A percentile compares a stretch with the other conserved stretches of the same genome.
Evolutionary conservation across 92 coral and sea anemone species (phyloP).

Genomic region (Parazoanthus darwini): DNA sequence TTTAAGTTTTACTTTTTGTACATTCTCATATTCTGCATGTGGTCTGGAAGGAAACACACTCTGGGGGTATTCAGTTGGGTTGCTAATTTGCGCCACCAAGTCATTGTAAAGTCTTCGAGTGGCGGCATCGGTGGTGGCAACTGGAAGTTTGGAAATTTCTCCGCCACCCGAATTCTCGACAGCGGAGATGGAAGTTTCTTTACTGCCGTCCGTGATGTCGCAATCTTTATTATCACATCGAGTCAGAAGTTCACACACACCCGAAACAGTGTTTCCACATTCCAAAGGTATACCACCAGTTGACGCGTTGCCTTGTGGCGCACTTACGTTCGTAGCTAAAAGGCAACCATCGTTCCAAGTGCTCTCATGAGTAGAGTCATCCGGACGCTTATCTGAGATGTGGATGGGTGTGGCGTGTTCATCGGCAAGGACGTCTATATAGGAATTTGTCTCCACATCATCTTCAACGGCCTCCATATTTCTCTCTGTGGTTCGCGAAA

Average conservation of each 20-base stretch:
- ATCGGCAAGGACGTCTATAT: constrained; percentile 71
- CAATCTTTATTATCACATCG: neutral
- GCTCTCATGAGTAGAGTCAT: constrained; percentile 13
- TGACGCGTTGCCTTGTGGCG: neutral
- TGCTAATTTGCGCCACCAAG: constrained; percentile 61
- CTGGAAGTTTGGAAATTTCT: constrained; percentile 4
- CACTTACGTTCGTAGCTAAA: neutral
- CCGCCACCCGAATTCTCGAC: neutral
- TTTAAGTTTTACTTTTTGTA: neutral
- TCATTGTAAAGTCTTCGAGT: constrained; percentile 56
- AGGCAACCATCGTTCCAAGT: constrained; percentile 8
- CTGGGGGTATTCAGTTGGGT: constrained; percentile 52
- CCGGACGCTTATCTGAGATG: constrained; percentile 61
- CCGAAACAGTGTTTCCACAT: neutral
- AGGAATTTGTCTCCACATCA: constrained; percentile 41
- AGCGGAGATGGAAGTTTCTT: neutral
- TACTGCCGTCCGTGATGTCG: neutral
- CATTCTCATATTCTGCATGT: constrained; percentile 13
- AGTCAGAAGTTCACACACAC: neutral
- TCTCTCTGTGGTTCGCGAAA: neutral
- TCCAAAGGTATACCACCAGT: neutral
- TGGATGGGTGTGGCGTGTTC: constrained; percentile 72
- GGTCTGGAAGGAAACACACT: constrained; percentile 51
- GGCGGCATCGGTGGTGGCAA: constrained; percentile 24
- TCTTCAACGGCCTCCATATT: neutral